Conservation (phyloP, 2,888 invertebrate genomes). For the Urechis unicinctus region DNA sequence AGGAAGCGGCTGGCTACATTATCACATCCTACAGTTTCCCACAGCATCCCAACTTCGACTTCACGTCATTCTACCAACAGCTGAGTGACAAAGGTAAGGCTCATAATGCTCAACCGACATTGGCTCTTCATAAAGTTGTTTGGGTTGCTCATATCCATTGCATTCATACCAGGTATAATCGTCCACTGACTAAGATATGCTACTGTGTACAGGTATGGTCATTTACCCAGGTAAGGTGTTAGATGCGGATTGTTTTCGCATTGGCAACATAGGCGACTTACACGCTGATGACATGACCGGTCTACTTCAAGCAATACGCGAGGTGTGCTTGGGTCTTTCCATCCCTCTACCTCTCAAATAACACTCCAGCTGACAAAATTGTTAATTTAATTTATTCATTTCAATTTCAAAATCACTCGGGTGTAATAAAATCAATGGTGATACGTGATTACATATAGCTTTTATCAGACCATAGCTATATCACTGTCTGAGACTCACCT, state of each 20-base stretch:
- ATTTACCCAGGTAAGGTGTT: slow-evolving; percentile 55
- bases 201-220: slow-evolving; percentile 43
- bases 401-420: too few species aligned
- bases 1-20: slow-evolving; percentile 45
- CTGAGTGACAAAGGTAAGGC: slow-evolving; percentile 49
- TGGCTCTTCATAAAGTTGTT: too few species aligned
- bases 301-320: too few species aligned
- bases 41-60: slow-evolving; percentile 47
- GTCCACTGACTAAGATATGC: neutral
- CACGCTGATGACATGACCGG: slow-evolving; percentile 48
- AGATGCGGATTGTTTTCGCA: slow-evolving; percentile 51
- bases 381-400: too few species aligned
- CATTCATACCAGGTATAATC: neutral
- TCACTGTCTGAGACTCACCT: too few species aligned
- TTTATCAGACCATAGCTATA: too few species aligned
- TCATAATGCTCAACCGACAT: neutral
- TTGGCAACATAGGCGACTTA: slow-evolving; percentile 53
- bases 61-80: slow-evolving; percentile 48
- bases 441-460: too few species aligned
- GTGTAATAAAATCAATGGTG: too few species aligned
- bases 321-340: too few species aligned
- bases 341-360: too few species aligned
- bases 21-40: slow-evolving; percentile 53
- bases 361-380: too few species aligned
- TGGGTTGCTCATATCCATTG: too few species aligned